Evolutionary conservation across 2,797 vertebrate genomes (phyloP).

Genomic region (Crenuchus spilurus): DNA sequence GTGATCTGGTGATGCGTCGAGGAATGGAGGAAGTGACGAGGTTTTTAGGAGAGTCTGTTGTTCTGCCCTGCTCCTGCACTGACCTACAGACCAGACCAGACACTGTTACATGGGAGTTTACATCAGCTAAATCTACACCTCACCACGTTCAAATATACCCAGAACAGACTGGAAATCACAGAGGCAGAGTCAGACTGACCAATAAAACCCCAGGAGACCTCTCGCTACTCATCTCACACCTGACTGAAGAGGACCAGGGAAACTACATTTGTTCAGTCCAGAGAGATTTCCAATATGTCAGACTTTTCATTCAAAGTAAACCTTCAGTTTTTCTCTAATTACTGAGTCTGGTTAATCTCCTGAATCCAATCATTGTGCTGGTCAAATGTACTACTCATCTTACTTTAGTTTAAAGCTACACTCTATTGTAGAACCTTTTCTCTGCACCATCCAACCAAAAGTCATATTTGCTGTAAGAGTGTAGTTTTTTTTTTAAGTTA

Average conservation of each 20-base stretch:
- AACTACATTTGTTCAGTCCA: not conserved
- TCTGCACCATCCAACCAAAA: too few species aligned
- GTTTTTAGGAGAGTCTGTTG: not conserved
- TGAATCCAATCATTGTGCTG: too few species aligned
- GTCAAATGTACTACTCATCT: too few species aligned
- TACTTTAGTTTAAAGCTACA: too few species aligned
- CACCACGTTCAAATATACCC: not conserved
- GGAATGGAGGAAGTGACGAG: not conserved
- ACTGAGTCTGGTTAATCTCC: too few species aligned
- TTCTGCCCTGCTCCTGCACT: not conserved
- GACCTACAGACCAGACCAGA: not conserved
- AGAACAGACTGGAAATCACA: not conserved
- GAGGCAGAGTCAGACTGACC: not conserved
- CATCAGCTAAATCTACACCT: not conserved
- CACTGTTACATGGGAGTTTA: not conserved
- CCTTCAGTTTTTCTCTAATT: too few species aligned
- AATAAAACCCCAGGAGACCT: not conserved
- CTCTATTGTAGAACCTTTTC: too few species aligned
- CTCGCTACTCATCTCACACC: not conserved
- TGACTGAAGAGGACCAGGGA: conserved; percentile 11
- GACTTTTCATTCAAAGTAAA: conserved; percentile 20
- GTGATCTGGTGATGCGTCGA: not conserved
- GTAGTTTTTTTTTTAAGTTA: too few species aligned
- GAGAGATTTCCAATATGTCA: not conserved
- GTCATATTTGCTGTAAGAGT: too few species aligned